Base-by-base conservation (phyloP, 2,888 invertebrate species). In the Crematogaster levior region DNA sequence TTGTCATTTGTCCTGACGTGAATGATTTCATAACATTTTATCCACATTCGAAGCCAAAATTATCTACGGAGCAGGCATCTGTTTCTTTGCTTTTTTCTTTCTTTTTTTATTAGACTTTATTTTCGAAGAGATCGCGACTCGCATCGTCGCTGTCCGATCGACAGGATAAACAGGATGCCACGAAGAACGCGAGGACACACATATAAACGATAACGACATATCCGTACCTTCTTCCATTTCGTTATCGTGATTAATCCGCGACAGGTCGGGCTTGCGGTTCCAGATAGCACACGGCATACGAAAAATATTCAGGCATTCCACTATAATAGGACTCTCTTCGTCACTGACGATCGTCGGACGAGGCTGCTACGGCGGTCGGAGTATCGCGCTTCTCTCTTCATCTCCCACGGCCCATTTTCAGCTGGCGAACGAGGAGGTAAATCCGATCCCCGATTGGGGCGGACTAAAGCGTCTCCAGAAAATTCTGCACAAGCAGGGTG, bases 381-480 rank as follows among this genome's bases (percentile, higher is more conserved):
- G 24, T 34, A 43, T 34, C 68, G 63, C 51, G n/a, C 21, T 48
- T 46, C 40, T 58, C 21, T 68, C 65, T 46, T 58, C 58, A 58
- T 58, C 58, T 65, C 18, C 43, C 46, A 34, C 61, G 24, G n/a
- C 30, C 30, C 7, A 27, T 73, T 51, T n/a, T 53, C 80, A 51
- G 40, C 48, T 58, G 51, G 48, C 75, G 84, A 82, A 75, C 30
- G 61, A 37, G 66, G 24, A 46, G 72, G 68, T 75, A 68, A 40
- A 53, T 21, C 56, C 43, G 80, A 51, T 81, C 65, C 82, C 58
- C 73, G 30, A 66, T 65, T 56, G 34, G 63, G 15, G 21, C 75
- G 85, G 89, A 91, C 92, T 94, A 94, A 86, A 94, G 93, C 46
- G 93, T 93, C 89, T 94, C 93, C 77, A 94, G 88, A 74, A 94